Conservation (phyloP, 2,113 vertebrate species). For the Corvus hawaiiensis region DNA sequence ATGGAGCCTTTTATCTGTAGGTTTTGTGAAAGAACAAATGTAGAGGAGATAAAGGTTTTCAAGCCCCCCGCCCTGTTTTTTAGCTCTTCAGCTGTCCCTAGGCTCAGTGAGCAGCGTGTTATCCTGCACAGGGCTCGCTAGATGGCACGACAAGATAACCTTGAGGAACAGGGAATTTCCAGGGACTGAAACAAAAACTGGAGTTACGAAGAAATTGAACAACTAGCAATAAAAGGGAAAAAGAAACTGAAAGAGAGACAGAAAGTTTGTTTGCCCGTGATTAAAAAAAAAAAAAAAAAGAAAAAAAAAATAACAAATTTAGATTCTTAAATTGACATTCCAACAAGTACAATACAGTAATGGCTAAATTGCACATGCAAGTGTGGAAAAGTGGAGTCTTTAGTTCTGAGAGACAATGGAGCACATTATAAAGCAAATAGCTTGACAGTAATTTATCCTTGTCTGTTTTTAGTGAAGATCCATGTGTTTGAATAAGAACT, state of each 20-base stretch:
- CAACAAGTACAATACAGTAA: constrained; percentile 15
- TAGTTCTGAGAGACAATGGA: constrained; percentile 54
- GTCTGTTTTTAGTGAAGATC: constrained; percentile 27
- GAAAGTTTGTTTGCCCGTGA: background rate
- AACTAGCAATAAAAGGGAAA: background rate
- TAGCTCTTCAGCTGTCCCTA: background rate
- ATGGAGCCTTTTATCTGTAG: background rate
- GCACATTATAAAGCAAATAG: constrained; percentile 22
- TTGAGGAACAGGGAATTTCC: background rate
- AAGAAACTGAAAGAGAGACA: background rate
- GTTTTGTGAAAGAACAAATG: background rate
- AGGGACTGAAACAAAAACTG: background rate
- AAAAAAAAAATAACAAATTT: background rate
- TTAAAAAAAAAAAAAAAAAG: background rate
- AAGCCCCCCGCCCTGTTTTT: background rate
- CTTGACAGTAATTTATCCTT: constrained; percentile 49
- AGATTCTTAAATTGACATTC: background rate
- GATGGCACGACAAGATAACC: constrained; percentile 64
- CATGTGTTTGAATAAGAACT: constrained; percentile 19
- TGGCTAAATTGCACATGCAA: constrained; percentile 11
- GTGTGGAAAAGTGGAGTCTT: background rate
- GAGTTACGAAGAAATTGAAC: background rate
- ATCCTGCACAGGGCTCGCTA: constrained; percentile 1
- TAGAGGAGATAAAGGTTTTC: background rate
- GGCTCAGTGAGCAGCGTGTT: background rate